These are phyloP conservation scores for Pachyrhynchus sulphureomaculatus DNA, from an alignment of 1,140 invertebrate species.

Conservation along the genomic window DNA sequence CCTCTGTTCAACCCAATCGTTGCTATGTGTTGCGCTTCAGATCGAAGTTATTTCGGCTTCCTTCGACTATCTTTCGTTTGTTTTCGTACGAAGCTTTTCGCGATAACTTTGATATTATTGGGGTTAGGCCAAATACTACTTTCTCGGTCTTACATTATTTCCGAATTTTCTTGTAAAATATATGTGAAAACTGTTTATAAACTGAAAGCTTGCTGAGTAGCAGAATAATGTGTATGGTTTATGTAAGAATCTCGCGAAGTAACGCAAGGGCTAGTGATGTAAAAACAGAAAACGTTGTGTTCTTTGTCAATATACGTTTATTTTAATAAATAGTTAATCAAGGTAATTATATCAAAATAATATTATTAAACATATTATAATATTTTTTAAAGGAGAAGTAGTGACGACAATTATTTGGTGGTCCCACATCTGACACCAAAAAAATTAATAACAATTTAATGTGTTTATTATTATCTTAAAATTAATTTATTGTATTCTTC, in stretches of 20 bases:
- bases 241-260: neutral
- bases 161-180: neutral
- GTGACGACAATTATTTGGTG: too few relatives aligned
- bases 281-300: neutral
- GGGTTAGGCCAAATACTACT: neutral
- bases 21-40: conserved; percentile 8
- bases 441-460: too few relatives aligned
- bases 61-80: neutral
- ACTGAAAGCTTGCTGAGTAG: neutral
- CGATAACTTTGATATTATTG: conserved; percentile 5
- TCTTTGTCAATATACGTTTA: neutral
- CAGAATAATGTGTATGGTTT: too few relatives aligned
- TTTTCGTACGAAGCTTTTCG: neutral
- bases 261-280: neutral
- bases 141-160: neutral
- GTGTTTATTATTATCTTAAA: too few relatives aligned
- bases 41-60: neutral
- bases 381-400: too few relatives aligned
- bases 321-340: conserved; percentile 7
- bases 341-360: neutral
- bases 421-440: too few relatives aligned
- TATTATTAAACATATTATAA: neutral
- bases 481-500: too few relatives aligned
- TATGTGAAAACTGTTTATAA: neutral
- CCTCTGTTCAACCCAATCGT: neutral